Conservation (phyloP, 2,113 vertebrate species). For the Amblyornis subalaris region DNA sequence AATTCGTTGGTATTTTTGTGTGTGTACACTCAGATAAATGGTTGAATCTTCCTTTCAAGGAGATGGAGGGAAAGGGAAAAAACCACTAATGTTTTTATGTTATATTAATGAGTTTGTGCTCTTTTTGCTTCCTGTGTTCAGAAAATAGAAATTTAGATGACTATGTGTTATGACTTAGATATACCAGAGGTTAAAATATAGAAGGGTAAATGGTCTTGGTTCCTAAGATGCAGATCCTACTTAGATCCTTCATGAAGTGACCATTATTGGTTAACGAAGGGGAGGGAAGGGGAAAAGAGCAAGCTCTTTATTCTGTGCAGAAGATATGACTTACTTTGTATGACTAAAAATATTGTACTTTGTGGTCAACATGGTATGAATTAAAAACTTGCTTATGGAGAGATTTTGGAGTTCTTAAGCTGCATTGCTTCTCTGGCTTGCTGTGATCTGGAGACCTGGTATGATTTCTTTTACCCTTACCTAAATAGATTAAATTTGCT, state of each 20-base stretch:
- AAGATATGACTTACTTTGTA: background rate
- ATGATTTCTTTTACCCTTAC: background rate
- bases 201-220: background rate
- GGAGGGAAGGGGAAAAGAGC: background rate
- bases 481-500: background rate
- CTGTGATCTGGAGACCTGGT: background rate
- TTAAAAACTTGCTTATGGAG: slow-evolving; percentile 19
- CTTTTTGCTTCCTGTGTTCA: background rate
- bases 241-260: background rate
- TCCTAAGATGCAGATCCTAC: background rate
- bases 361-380: background rate
- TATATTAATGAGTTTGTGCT: background rate
- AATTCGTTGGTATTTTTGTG: background rate
- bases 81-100: background rate
- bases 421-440: background rate
- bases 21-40: background rate
- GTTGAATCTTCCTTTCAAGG: background rate
- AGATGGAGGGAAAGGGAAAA: background rate
- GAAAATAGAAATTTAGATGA: background rate
- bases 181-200: background rate
- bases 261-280: background rate
- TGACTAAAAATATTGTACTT: background rate
- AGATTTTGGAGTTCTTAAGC: background rate
- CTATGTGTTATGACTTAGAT: background rate
- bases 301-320: background rate